These are phyloP conservation scores for Serrognathus titanus DNA, from an alignment of 2,888 invertebrate species.

Conservation along the genomic window DNA sequence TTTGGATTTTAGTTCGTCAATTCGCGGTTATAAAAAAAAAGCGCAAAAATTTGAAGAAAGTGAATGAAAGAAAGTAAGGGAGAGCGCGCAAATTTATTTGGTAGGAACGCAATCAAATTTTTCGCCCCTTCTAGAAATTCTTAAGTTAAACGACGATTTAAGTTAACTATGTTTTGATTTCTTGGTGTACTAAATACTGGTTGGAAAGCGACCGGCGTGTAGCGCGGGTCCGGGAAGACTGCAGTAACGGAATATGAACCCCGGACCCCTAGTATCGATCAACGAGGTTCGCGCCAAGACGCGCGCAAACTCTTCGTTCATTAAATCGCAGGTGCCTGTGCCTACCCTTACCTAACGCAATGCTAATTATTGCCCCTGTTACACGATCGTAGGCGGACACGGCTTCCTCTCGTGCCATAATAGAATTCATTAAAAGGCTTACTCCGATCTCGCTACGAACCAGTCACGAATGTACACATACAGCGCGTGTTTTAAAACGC, in stretches of 20 bases:
- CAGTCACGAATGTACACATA: background rate
- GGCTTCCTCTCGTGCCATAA: background rate
- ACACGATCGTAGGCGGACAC: background rate
- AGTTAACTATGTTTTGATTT: slow-evolving; percentile 19
- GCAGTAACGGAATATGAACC: slow-evolving; percentile 30
- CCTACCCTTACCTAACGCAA: slow-evolving; percentile 10
- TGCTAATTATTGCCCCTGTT: slow-evolving; percentile 5
- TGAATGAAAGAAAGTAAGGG: no score
- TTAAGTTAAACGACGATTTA: background rate
- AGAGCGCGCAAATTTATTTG: no score
- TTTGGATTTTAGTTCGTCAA: background rate
- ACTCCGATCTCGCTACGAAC: background rate
- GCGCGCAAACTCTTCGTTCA: slow-evolving; percentile 25
- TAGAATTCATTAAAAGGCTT: slow-evolving; percentile 1
- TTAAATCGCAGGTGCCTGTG: slow-evolving; percentile 21
- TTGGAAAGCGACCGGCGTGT: slow-evolving; percentile 28
- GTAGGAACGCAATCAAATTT: no score
- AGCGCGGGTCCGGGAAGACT: slow-evolving; percentile 37
- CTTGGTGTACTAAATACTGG: slow-evolving; percentile 21
- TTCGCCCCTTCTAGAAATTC: no score
- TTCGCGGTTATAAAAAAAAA: no score
- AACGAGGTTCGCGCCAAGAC: slow-evolving; percentile 27
- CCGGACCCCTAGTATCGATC: slow-evolving; percentile 27
- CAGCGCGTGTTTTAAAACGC: no score
- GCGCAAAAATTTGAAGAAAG: no score